These are phyloP conservation scores for Pygmarrhopalites habei DNA, from an alignment of 1,140 invertebrate species.

Conservation along the genomic window DNA sequence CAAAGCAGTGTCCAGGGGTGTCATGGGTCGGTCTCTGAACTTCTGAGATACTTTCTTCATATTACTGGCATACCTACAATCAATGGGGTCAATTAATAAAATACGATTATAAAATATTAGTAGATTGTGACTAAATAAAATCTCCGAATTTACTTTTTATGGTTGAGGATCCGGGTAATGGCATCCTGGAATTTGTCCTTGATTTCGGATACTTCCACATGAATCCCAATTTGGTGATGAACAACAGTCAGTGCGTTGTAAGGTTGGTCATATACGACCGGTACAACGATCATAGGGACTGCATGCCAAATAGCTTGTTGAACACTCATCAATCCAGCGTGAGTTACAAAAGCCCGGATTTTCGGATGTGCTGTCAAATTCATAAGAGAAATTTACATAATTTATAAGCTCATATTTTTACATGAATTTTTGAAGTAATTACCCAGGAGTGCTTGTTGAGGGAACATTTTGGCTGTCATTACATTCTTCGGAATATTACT, in stretches of 20 bases:
- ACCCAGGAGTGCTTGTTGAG: conserved; percentile 25
- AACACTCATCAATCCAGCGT: conserved; percentile 34
- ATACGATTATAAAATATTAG: no score
- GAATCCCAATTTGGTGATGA: neutral
- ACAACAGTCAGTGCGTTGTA: conserved; percentile 7
- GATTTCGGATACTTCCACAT: conserved; percentile 7
- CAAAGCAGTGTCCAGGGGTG: no score
- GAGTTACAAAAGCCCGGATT: conserved; percentile 21
- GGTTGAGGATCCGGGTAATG: neutral
- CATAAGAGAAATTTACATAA: no score
- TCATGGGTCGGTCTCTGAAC: no score
- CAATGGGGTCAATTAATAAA: no score
- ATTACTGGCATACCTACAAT: no score
- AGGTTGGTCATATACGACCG: conserved; percentile 16
- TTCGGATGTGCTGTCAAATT: conserved; percentile 32
- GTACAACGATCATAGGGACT: conserved; percentile 16
- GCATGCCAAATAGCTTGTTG: conserved; percentile 21
- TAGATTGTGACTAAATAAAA: no score
- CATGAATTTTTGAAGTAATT: no score
- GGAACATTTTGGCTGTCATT: conserved; percentile 13
- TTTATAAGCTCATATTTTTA: no score
- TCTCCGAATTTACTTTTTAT: conserved; percentile 17
- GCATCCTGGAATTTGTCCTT: conserved; percentile 5
- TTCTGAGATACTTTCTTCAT: no score
- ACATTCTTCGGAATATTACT: conserved; percentile 20